Percentiles rank a stretch among this genome's conserved stretches.
Evolutionary conservation across 2,797 vertebrate genomes (phyloP).

Genomic region (Darevskia mixta): DNA sequence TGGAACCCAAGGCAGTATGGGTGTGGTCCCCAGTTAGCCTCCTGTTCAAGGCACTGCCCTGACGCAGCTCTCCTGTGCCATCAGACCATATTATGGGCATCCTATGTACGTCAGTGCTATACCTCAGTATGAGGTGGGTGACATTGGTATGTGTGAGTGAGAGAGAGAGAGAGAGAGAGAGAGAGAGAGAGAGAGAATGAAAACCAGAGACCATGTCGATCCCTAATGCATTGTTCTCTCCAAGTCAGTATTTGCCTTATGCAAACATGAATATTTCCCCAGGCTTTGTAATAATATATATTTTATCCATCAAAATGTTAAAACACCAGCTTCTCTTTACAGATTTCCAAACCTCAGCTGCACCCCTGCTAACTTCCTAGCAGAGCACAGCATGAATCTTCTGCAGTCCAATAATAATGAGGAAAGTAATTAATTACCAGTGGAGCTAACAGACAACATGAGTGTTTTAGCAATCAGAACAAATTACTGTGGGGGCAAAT

Average conservation of each 20-base stretch:
- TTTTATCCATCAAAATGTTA: not conserved
- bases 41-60: too few relatives aligned
- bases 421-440: slow-evolving; percentile 48
- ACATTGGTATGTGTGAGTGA: too few relatives aligned
- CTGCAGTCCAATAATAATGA: slow-evolving; percentile 25
- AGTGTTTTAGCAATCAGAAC: slow-evolving; percentile 54
- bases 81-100: too few relatives aligned
- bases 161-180: not conserved
- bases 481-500: slow-evolving; percentile 54
- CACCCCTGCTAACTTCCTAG: slow-evolving; percentile 16
- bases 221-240: not conserved
- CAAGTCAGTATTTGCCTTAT: not conserved
- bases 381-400: slow-evolving; percentile 40
- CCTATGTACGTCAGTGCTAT: too few relatives aligned
- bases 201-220: fast-evolving
- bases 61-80: too few relatives aligned
- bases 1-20: too few relatives aligned
- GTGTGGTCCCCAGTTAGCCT: too few relatives aligned
- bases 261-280: not conserved
- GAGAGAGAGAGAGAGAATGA: not conserved
- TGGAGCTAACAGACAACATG: slow-evolving; percentile 54
- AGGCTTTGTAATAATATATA: not conserved
- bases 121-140: too few relatives aligned
- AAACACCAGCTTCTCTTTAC: not conserved
- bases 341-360: slow-evolving; percentile 1